Percentiles rank a stretch among this genome's conserved stretches.
phyloP scores from a whole-genome alignment of 1,140 invertebrate species.

The Plutomurus gul region DNA sequence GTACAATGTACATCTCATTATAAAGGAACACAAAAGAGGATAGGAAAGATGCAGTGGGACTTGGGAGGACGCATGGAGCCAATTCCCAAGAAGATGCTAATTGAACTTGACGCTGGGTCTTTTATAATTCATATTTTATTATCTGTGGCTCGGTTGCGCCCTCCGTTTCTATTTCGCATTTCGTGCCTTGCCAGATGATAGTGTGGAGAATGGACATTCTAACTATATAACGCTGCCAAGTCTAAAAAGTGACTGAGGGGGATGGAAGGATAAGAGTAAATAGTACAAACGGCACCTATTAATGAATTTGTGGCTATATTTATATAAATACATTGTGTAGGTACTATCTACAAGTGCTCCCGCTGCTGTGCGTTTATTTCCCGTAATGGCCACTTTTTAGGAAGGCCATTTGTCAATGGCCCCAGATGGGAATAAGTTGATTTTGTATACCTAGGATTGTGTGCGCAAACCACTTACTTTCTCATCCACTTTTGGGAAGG shows the following conservation, averaged over 20 bases:
- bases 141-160: background rate
- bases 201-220: too few relatives aligned
- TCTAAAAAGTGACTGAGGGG: too few relatives aligned
- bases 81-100: constrained; percentile 20
- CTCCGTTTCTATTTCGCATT: background rate
- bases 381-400: constrained; percentile 23
- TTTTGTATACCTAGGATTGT: background rate
- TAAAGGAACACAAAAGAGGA: background rate
- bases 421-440: constrained; percentile 6
- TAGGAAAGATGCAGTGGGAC: background rate
- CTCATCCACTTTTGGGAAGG: background rate
- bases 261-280: too few relatives aligned
- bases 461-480: constrained; percentile 4
- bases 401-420: constrained; percentile 33
- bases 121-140: constrained; percentile 14
- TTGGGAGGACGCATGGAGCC: background rate
- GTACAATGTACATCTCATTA: background rate
- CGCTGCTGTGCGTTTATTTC: too few relatives aligned
- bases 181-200: background rate
- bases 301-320: background rate
- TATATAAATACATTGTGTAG: background rate
- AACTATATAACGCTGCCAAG: background rate
- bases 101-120: constrained; percentile 1
- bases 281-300: too few relatives aligned
- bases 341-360: background rate